These are phyloP conservation scores for Gonatopus flavifemur DNA, from an alignment of 1,140 invertebrate species.

Conservation along the genomic window DNA sequence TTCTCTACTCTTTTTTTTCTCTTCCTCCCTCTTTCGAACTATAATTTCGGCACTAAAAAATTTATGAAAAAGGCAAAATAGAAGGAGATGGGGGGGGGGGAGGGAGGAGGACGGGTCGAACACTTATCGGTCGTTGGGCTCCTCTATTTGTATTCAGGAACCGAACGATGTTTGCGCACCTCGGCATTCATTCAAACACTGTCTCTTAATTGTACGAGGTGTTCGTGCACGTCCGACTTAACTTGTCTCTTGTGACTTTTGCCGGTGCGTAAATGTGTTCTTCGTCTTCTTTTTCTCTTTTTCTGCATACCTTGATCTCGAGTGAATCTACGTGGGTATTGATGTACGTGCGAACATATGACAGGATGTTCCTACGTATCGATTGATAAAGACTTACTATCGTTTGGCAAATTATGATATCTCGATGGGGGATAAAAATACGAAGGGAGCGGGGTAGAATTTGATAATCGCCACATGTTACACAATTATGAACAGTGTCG, in stretches of 20 bases:
- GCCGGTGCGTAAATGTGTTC: no score
- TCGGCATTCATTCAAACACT: slow-evolving; percentile 32
- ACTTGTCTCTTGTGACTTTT: slow-evolving; percentile 7
- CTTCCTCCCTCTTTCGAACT: not conserved
- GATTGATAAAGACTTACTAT: no score
- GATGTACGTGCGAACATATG: no score
- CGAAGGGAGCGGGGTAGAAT: no score
- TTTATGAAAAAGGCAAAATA: not conserved
- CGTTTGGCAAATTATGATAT: no score
- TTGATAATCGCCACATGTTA: no score
- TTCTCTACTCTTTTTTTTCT: not conserved
- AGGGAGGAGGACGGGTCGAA: not conserved
- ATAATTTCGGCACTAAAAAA: not conserved
- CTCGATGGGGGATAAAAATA: no score
- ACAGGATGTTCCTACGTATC: no score
- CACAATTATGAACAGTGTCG: no score
- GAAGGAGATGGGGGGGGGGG: not conserved
- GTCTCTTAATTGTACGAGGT: slow-evolving; percentile 35
- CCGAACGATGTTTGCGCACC: slow-evolving; percentile 11
- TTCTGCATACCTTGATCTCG: no score
- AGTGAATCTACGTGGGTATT: no score
- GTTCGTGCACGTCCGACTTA: slow-evolving; percentile 28
- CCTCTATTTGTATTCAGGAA: slow-evolving; percentile 22
- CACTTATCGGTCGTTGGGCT: slow-evolving; percentile 15
- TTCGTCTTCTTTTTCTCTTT: no score